Conservation (phyloP, 2,797 vertebrate genomes). For the Phrynocephalus guinanensis region DNA sequence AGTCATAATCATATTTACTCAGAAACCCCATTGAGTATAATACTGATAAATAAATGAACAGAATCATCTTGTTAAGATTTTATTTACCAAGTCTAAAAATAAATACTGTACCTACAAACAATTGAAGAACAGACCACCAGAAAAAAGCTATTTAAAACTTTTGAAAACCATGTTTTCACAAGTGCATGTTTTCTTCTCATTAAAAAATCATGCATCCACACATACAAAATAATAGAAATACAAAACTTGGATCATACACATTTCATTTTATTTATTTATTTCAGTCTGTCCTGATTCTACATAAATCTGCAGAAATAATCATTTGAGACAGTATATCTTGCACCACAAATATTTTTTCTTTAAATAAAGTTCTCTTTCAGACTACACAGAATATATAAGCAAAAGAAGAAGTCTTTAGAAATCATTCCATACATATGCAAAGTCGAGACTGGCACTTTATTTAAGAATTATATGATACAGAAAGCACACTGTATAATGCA, state of each 20-base stretch:
- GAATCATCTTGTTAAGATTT: background rate
- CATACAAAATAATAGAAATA: conserved; percentile 21
- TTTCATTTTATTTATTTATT: conserved; percentile 35
- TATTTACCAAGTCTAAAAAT: background rate
- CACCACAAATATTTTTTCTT: background rate
- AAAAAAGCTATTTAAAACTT: conserved; percentile 1
- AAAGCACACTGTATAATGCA: conserved; percentile 50
- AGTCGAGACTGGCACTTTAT: conserved; percentile 57
- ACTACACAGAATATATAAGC: conserved; percentile 44
- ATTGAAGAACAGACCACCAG: background rate
- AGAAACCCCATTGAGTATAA: background rate
- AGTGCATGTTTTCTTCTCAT: conserved; percentile 59
- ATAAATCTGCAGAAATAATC: background rate
- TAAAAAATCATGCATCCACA: conserved; percentile 44
- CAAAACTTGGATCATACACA: conserved; percentile 6
- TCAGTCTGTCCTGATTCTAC: conserved; percentile 15
- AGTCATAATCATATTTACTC: background rate
- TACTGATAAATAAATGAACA: background rate
- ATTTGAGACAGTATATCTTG: conserved; percentile 33
- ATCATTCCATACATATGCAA: conserved; percentile 48
- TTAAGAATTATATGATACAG: conserved; percentile 48
- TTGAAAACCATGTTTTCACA: conserved; percentile 37
- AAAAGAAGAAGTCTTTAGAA: conserved; percentile 41
- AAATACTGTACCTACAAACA: background rate
- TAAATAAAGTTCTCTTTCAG: conserved; percentile 5